Evolutionary conservation across 2,888 invertebrate genomes (phyloP), one percentile per base, ranked within the genome.

Genomic region (Ophioninae sp.): DNA sequence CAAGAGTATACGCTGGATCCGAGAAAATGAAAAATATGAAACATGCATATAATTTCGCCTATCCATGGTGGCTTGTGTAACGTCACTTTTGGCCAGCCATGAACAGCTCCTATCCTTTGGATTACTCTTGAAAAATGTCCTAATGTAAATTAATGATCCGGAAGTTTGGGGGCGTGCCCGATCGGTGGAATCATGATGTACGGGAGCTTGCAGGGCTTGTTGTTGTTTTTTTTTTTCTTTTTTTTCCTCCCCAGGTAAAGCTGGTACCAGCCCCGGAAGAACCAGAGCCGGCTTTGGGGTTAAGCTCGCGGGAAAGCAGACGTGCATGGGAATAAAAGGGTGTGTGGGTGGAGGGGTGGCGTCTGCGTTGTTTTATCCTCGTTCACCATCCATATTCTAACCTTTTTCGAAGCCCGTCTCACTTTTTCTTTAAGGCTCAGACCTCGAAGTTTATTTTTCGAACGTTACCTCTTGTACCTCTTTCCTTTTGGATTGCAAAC

Each of bases 111-210:
- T 74, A 80, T 78, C 84, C 83, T 85, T 83, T 79, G 79, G 84
- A 65, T 79, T 65, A 70, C 86, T 88, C 88, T 88, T 90, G 90
- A 90, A 90, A 91, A 89, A 90, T 88, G 88, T 89, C 88, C 88
- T 90, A 90, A 90, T 90, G 89, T 88, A 90, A 91, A 91, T 91
- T 91, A 91, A 91, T 90, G 90, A 88, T 83, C 85, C 86, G 86
- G 87, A 91, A 91, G 91, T 90, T 90, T 87, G 44, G 77, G 86
- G 86, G 82, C 75, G 78, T 87, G 84, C 86, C 17, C 86, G 87
- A 87, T 88, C 85, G 86, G 85, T 86, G 50, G 69, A 81, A 83
- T 77, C 78, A 72, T 79, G 85, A 85, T 85, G 77, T 79, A 75
- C 78, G 80, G 68, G 80, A 78, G 57, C 77, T 21, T 73, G 64